phyloP scores from a whole-genome alignment of 2,113 vertebrate species.

The Gila orcuttii region DNA sequence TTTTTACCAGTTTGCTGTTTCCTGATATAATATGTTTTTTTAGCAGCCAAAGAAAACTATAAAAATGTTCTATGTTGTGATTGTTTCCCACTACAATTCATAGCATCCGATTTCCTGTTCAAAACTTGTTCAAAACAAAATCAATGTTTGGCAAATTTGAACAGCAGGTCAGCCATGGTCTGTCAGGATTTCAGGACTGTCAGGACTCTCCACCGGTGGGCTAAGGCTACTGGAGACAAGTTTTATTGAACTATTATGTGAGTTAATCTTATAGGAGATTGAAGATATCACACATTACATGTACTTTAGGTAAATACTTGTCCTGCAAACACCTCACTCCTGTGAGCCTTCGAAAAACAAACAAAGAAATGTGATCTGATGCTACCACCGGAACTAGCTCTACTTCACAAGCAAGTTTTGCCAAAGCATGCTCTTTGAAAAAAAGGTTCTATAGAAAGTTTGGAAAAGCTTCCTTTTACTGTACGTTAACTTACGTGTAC shows the following conservation, averaged over 20 bases:
- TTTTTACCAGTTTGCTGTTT: conserved; percentile 8
- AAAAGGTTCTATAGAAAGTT: too few species aligned
- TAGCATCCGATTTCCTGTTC: background rate
- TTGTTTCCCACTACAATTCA: too few species aligned
- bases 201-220: background rate
- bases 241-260: background rate
- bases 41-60: background rate
- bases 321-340: background rate
- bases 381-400: conserved; percentile 37
- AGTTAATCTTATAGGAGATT: background rate
- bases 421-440: background rate
- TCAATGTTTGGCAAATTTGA: background rate
- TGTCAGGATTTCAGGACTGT: background rate
- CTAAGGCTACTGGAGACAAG: background rate
- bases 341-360: background rate
- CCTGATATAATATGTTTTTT: background rate
- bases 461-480: too few species aligned
- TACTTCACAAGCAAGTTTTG: conserved; percentile 49
- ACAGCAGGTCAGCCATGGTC: background rate
- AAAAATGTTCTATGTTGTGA: too few species aligned
- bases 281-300: background rate
- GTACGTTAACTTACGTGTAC: too few species aligned
- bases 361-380: background rate
- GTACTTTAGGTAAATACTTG: background rate
- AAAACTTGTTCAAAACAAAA: background rate